Conservation (phyloP, 2,797 vertebrate species). For the Sebastes vulpes region DNA sequence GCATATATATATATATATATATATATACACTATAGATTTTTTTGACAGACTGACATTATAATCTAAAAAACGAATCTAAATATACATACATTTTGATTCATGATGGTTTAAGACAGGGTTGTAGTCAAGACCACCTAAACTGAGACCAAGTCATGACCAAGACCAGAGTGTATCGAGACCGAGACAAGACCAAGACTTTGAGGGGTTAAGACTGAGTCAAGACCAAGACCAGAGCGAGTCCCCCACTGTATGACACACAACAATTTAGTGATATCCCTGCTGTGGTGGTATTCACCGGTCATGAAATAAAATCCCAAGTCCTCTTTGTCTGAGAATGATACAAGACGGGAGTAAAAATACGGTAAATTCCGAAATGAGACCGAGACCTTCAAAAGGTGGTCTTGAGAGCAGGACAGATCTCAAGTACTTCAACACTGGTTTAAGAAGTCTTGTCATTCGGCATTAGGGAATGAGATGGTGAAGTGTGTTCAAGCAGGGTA, state of each 20-base stretch:
- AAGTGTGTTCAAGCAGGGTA: background rate
- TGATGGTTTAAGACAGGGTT: background rate
- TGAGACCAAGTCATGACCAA: background rate
- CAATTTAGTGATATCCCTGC: background rate
- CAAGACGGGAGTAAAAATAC: background rate
- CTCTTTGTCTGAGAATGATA: background rate
- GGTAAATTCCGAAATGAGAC: no score
- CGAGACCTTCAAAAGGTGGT: no score
- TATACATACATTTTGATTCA: background rate
- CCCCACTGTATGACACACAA: background rate
- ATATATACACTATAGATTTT: background rate
- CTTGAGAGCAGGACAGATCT: no score
- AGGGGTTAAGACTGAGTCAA: background rate
- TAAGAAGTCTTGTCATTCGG: background rate
- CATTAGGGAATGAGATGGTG: background rate
- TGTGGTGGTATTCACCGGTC: background rate
- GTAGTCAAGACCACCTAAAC: background rate
- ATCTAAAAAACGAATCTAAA: background rate
- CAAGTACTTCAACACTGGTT: background rate
- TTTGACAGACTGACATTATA: background rate
- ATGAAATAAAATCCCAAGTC: background rate
- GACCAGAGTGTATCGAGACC: no score
- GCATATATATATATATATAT: background rate
- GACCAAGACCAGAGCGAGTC: background rate
- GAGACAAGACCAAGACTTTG: no score